Percentiles rank a stretch among this genome's conserved stretches.
Evolutionary conservation across 2,797 vertebrate genomes (phyloP).

Genomic region (Melanotaenia trifasciata): DNA sequence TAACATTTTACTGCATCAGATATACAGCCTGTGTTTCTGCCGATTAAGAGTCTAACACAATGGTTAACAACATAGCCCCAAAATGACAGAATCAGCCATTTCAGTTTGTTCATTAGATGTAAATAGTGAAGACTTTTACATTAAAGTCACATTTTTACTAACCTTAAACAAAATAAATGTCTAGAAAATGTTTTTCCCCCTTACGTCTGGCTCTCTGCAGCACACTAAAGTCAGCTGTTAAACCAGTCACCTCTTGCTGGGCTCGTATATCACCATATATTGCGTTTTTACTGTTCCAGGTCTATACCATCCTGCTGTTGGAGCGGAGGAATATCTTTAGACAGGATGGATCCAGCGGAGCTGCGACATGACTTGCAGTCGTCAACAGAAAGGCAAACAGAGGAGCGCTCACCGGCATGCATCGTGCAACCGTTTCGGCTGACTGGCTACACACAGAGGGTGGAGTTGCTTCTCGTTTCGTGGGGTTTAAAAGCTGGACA

Average conservation of each 20-base stretch:
- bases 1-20: neutral
- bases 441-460: neutral
- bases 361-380: conserved; percentile 79
- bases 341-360: conserved; percentile 73
- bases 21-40: neutral
- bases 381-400: conserved; percentile 63
- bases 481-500: neutral
- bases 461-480: neutral
- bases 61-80: too few species aligned
- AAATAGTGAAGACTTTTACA: too few species aligned
- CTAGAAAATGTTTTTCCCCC: too few species aligned
- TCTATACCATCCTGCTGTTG: conserved; percentile 2
- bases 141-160: too few species aligned
- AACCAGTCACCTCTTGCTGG: neutral
- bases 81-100: too few species aligned
- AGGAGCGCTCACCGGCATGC: conserved; percentile 19
- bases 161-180: too few species aligned
- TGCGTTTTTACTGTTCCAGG: neutral
- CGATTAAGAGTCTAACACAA: too few species aligned
- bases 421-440: neutral
- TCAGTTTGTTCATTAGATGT: too few species aligned
- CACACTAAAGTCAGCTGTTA: neutral
- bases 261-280: neutral
- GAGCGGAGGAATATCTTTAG: conserved; percentile 73
- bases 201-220: too few species aligned